Base-by-base conservation (phyloP, 1,140 invertebrate genomes). In the Apis cerana region DNA sequence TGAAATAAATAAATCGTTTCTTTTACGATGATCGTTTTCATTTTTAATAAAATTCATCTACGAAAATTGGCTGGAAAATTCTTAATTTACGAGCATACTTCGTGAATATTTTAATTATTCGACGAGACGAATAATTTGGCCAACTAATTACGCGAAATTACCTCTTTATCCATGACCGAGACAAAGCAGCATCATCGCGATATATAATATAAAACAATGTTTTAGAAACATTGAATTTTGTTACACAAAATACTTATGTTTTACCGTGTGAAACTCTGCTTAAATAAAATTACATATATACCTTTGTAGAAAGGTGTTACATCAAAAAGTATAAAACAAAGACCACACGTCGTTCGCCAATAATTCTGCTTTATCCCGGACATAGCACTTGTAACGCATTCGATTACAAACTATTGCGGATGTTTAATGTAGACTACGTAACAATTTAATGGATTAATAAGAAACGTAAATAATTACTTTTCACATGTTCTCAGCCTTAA, bases 371-470 rank as follows among this genome's bases (percentile, higher is more conserved):
- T 23, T 27, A 71, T 84, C 81, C 48, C 71, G 80, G 86, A 48
- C 84, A 79, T 54, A 62, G 75, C 62, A 27, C 43, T 81, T 64
- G 72, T 69, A 75, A 80, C 83, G 64, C 72, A 74, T 85, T 87
- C 72, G 62, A 85, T 88, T 85, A 89, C 59, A 82, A 71, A 88
- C 84, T 89, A 89, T 80, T 82, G 69, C 76, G 78, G 80, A 81
- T 85, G 74, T 87, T 68, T 70, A 86, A 74, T 81, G 77, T 83
- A 83, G 72, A 89, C 85, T 87, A 89, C 69, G 64, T 84, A 87
- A 89, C 78, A 87, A 87, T 89, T 79, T 85, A 62, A 64, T 85
- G 43, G 81, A 80, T 85, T 68, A 65, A 78, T 68, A 82, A 89
- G 78, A 85, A 89, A 87, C 78, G 77, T 76, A 86, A 85, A 87